phyloP scores from a whole-genome alignment of 2,113 vertebrate genomes.

The Nanorana parkeri region DNA sequence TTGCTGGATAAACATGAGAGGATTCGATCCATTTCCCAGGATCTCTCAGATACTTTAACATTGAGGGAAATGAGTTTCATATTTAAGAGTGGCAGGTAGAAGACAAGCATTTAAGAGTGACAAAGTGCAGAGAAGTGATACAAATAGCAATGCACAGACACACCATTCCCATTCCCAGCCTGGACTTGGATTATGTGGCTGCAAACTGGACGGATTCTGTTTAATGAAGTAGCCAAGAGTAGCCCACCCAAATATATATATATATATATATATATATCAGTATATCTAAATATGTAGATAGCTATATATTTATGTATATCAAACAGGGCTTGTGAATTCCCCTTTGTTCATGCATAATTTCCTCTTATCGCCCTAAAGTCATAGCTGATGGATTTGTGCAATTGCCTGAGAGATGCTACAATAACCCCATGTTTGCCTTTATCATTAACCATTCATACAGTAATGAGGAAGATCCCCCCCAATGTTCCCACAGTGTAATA shows the following conservation, averaged over 20 bases:
- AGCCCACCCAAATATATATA: no score
- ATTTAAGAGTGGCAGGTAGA: constrained; percentile 59
- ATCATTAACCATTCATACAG: constrained; percentile 61
- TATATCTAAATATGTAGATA: no score
- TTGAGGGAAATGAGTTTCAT: constrained; percentile 40
- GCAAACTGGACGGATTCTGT: no score
- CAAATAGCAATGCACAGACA: neutral
- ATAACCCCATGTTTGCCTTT: constrained; percentile 62
- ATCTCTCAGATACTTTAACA: constrained; percentile 41
- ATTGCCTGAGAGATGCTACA: constrained; percentile 59
- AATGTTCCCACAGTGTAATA: no score
- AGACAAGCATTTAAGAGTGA: constrained; percentile 6
- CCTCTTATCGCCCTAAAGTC: neutral
- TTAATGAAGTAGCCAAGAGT: no score
- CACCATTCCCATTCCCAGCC: no score
- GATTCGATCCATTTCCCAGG: constrained; percentile 49
- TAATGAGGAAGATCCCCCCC: neutral
- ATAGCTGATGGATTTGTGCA: constrained; percentile 62
- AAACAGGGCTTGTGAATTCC: no score
- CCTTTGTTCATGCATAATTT: constrained; percentile 4
- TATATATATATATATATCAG: no score
- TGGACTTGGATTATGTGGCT: no score
- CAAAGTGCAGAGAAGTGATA: neutral
- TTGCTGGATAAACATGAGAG: constrained; percentile 55
- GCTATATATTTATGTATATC: no score